Conservation (phyloP, 2,113 vertebrate genomes). For the Grammomys dolichurus region DNA sequence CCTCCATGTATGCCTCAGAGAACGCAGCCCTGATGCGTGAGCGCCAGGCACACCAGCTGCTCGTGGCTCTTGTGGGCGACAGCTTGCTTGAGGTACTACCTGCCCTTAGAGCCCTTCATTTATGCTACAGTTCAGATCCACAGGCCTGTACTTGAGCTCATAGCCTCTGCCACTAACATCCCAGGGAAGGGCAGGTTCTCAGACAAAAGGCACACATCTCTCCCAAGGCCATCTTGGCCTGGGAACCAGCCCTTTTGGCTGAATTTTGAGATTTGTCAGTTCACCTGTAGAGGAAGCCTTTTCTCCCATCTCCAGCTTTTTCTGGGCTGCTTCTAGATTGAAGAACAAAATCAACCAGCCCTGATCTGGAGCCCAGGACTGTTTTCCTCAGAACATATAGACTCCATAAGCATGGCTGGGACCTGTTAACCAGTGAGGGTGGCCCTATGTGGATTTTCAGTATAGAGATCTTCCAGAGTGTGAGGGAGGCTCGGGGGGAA, state of each 20-base stretch:
- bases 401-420: background rate
- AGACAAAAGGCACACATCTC: background rate
- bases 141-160: background rate
- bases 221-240: background rate
- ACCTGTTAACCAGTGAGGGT: background rate
- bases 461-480: background rate
- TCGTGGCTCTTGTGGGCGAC: conserved; percentile 97
- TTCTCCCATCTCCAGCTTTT: background rate
- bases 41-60: conserved; percentile 92
- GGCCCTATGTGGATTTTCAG: background rate
- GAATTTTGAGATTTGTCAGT: background rate
- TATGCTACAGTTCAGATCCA: background rate
- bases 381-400: background rate
- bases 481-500: background rate
- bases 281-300: background rate
- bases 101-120: fast-evolving
- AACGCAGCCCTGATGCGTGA: conserved; percentile 95
- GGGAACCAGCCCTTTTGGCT: background rate
- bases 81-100: conserved; percentile 95
- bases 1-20: conserved; percentile 98
- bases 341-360: background rate
- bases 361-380: background rate
- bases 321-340: background rate
- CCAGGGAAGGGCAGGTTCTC: background rate
- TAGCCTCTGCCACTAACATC: background rate